Evolutionary conservation across 2,113 vertebrate species (phyloP).

Genomic region (Protobothrops flavoviridis): DNA sequence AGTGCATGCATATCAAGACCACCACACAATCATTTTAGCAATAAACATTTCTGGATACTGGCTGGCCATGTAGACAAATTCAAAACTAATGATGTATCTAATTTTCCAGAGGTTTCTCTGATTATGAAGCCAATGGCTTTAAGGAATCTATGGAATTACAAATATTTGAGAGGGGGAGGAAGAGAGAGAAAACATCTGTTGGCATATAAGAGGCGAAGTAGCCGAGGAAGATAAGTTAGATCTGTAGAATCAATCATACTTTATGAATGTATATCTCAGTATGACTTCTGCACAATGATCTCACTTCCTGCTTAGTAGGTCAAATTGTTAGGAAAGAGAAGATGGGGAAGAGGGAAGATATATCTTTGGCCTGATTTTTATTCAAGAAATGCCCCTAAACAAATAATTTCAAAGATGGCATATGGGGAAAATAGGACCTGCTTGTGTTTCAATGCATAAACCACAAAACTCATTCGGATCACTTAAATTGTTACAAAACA

Average conservation of each 20-base stretch:
- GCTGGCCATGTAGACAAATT: constrained; percentile 13
- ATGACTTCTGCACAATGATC: constrained; percentile 42
- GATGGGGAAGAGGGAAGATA: background rate
- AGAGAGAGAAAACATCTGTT: constrained; percentile 36
- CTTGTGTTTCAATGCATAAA: constrained; percentile 17
- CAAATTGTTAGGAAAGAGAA: constrained; percentile 29
- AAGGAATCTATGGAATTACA: constrained; percentile 66
- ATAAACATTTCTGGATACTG: background rate
- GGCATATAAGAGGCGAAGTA: constrained; percentile 36
- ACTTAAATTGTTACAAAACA: constrained; percentile 13
- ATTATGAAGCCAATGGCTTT: constrained; percentile 49
- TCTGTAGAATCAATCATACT: constrained; percentile 46
- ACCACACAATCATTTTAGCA: background rate
- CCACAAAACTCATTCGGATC: background rate
- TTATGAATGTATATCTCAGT: constrained; percentile 47
- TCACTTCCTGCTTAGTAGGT: constrained; percentile 38
- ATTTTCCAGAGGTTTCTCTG: constrained; percentile 42
- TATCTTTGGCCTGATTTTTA: constrained; percentile 53
- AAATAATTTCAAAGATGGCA: constrained; percentile 23
- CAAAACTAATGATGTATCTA: constrained; percentile 13
- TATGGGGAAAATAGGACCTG: background rate
- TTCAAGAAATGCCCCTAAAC: constrained; percentile 29
- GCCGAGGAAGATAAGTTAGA: constrained; percentile 46
- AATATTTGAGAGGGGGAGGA: constrained; percentile 46
- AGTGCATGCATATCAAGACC: background rate